These are phyloP conservation scores for Acrossocheilus wenchowensis DNA, from an alignment of 2,797 vertebrate genomes.

Conservation along the genomic window DNA sequence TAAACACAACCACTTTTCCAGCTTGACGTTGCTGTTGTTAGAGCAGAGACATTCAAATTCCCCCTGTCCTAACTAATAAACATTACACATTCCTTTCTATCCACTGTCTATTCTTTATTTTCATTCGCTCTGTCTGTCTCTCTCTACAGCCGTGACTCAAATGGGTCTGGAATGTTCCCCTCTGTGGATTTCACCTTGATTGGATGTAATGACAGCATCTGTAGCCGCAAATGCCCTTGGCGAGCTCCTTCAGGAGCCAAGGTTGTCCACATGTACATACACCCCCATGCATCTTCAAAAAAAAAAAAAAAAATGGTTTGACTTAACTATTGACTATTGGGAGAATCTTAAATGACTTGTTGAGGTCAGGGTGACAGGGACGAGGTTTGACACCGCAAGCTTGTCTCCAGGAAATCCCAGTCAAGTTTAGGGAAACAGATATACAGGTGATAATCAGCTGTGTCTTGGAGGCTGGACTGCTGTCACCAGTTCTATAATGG, in stretches of 20 bases:
- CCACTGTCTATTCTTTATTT: conserved; percentile 13
- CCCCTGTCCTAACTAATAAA: conserved; percentile 37
- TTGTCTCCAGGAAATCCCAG: conserved; percentile 26
- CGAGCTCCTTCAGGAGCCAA: conserved; percentile 39
- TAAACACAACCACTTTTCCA: conserved; percentile 25
- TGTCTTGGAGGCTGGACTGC: conserved; percentile 1
- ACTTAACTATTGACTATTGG: conserved; percentile 42
- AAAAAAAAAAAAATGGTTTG: conserved; percentile 31
- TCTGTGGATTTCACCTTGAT: conserved; percentile 59
- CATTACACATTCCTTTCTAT: conserved; percentile 20
- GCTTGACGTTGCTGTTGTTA: conserved; percentile 26
- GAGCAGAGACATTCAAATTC: conserved; percentile 11
- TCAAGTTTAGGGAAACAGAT: conserved; percentile 45
- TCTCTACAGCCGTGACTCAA: conserved; percentile 41
- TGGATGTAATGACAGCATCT: conserved; percentile 55
- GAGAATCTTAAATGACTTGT: conserved; percentile 22
- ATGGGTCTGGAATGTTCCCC: conserved; percentile 54
- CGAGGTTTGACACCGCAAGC: neutral
- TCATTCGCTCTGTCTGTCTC: neutral
- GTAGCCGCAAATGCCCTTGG: conserved; percentile 49
- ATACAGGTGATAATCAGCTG: conserved; percentile 31
- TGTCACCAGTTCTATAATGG: conserved; percentile 39
- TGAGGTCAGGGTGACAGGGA: conserved; percentile 20
- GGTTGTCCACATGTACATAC: conserved; percentile 24
- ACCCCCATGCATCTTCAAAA: conserved; percentile 11